phyloP scores from a whole-genome alignment of 2,797 vertebrate genomes.

The Limosa lapponica region DNA sequence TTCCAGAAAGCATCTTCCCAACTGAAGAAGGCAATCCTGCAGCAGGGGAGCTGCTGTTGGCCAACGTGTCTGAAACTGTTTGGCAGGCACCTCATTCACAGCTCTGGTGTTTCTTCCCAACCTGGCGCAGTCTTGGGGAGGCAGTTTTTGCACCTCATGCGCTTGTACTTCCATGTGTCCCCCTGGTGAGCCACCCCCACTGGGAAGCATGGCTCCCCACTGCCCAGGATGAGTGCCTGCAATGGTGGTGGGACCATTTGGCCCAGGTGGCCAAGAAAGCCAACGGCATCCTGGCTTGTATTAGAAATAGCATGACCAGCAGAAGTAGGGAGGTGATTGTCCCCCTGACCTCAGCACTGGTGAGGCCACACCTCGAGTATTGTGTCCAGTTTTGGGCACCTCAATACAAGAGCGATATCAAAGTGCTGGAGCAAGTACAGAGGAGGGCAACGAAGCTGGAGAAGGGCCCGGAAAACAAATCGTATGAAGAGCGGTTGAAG shows the following conservation, averaged over 20 bases:
- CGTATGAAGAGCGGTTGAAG: too few species aligned
- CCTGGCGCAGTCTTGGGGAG: fast-evolving
- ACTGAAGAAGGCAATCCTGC: not conserved
- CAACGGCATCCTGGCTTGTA: too few species aligned
- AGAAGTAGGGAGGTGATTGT: too few species aligned
- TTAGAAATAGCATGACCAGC: too few species aligned
- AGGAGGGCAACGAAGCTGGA: too few species aligned
- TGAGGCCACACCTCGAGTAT: too few species aligned
- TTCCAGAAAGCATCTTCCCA: not conserved
- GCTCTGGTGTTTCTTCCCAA: not conserved
- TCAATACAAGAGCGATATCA: too few species aligned
- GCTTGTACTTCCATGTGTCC: fast-evolving
- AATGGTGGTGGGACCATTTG: fast-evolving
- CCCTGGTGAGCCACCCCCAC: fast-evolving
- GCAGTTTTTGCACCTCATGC: fast-evolving
- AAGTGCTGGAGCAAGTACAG: too few species aligned
- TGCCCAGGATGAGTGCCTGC: fast-evolving
- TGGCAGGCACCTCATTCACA: fast-evolving
- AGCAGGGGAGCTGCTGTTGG: not conserved
- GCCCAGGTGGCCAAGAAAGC: too few species aligned
- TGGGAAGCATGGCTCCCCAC: fast-evolving
- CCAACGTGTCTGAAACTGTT: not conserved
- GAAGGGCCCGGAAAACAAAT: too few species aligned
- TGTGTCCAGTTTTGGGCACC: too few species aligned
- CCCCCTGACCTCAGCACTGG: too few species aligned